Evolutionary conservation across 2,888 invertebrate species (phyloP).

Genomic region (Apodemia duryi): DNA sequence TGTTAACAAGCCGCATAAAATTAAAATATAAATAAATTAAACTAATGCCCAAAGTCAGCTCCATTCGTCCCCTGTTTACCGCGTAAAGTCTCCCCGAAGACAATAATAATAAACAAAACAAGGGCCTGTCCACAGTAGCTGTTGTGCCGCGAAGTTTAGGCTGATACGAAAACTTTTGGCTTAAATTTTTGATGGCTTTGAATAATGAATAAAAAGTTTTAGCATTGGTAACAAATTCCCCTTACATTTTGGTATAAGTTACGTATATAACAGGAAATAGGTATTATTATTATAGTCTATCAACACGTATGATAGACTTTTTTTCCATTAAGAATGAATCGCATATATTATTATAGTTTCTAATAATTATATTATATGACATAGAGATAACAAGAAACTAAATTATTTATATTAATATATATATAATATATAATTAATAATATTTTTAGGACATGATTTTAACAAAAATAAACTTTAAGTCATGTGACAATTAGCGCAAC

Average conservation of each 20-base stretch:
- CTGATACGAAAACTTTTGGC: conserved; percentile 8
- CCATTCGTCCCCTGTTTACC: conserved; percentile 13
- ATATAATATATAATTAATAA: too few species aligned
- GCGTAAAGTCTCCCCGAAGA: conserved; percentile 31
- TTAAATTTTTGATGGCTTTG: conserved; percentile 11
- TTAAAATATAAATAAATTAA: conserved; percentile 15
- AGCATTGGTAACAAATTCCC: neutral
- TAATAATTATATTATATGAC: too few species aligned
- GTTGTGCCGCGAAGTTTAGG: conserved; percentile 8
- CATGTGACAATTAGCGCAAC: too few species aligned
- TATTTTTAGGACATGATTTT: too few species aligned
- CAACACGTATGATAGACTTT: too few species aligned
- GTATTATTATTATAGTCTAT: too few species aligned
- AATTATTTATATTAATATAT: too few species aligned
- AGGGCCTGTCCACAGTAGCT: conserved; percentile 38
- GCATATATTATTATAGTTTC: too few species aligned
- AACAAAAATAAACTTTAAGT: too few species aligned
- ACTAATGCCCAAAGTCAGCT: conserved; percentile 10
- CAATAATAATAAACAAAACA: conserved; percentile 49
- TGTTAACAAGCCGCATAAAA: conserved; percentile 6
- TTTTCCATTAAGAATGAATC: too few species aligned
- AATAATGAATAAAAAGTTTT: conserved; percentile 11
- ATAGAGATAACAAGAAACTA: too few species aligned
- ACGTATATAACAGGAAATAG: too few species aligned
- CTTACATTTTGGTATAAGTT: neutral